Conservation (phyloP, 2,113 vertebrate genomes). For the Urocolius indicus region DNA sequence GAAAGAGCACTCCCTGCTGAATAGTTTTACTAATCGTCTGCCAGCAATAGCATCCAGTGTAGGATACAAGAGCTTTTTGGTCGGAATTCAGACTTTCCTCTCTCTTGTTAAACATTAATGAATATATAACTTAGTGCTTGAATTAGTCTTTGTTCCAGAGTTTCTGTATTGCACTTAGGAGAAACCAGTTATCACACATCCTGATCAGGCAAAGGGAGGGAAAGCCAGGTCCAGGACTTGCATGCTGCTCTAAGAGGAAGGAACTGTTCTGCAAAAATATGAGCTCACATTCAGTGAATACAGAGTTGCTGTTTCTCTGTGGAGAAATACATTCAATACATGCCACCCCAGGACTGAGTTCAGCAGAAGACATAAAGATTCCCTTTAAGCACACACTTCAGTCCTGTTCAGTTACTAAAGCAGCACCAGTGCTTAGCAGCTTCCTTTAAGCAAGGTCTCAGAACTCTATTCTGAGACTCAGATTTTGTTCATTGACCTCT, state of each 20-base stretch:
- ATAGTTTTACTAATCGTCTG: conserved; percentile 7
- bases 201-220: not conserved
- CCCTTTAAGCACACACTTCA: not conserved
- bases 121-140: not conserved
- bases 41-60: not conserved
- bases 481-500: not conserved
- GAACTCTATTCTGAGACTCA: not conserved
- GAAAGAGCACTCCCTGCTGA: not conserved
- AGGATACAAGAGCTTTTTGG: not conserved
- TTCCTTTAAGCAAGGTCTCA: not conserved
- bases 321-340: not conserved
- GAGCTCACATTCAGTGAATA: not conserved
- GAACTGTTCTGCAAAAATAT: not conserved
- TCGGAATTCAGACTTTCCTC: not conserved
- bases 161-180: not conserved
- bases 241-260: not conserved
- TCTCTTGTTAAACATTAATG: conserved; percentile 6
- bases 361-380: not conserved
- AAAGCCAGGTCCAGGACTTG: not conserved
- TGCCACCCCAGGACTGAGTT: not conserved
- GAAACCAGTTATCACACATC: conserved; percentile 4
- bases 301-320: not conserved
- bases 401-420: not conserved
- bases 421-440: not conserved
- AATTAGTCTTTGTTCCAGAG: conserved; percentile 35